A percentile compares a stretch with the other conserved stretches of the same genome.
Evolutionary conservation across 2,888 invertebrate genomes (phyloP).

Genomic region (Mamestra brassicae): DNA sequence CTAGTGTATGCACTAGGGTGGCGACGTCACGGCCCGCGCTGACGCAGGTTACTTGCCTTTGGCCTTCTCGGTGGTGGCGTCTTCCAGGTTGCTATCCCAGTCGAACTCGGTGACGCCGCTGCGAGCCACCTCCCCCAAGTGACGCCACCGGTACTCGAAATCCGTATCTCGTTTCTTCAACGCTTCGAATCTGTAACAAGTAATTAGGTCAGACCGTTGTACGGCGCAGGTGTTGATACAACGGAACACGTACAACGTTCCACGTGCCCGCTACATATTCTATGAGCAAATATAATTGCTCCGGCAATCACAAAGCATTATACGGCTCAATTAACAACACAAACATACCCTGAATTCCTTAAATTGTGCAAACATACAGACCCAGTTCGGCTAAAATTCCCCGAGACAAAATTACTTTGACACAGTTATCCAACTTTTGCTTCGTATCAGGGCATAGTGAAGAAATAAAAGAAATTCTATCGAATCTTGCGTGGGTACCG

Average conservation of each 20-base stretch:
- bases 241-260: slow-evolving; percentile 43
- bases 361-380: slow-evolving; percentile 48
- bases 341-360: slow-evolving; percentile 54
- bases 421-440: slow-evolving; percentile 56
- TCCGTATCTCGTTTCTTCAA: slow-evolving; percentile 95
- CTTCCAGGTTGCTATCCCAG: slow-evolving; percentile 96
- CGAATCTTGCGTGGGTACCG: slow-evolving; percentile 64
- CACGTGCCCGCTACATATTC: slow-evolving; percentile 28
- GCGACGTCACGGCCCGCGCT: slow-evolving; percentile 43
- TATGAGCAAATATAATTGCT: slow-evolving; percentile 43
- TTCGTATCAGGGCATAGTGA: slow-evolving; percentile 35
- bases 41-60: slow-evolving; percentile 81
- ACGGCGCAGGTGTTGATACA: slow-evolving; percentile 51
- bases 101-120: slow-evolving; percentile 96
- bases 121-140: slow-evolving; percentile 95
- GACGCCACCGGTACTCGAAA: slow-evolving; percentile 95
- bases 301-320: slow-evolving; percentile 55
- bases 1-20: slow-evolving; percentile 79
- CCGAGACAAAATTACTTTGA: slow-evolving; percentile 61
- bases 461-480: slow-evolving; percentile 68
- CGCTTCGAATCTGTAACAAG: slow-evolving; percentile 93
- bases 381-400: slow-evolving; percentile 39
- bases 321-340: slow-evolving; percentile 63
- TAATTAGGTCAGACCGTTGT: slow-evolving; percentile 51
- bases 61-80: slow-evolving; percentile 90